phyloP scores from a whole-genome alignment of 2,797 vertebrate genomes.

The Dendrocincla fuliginosa region DNA sequence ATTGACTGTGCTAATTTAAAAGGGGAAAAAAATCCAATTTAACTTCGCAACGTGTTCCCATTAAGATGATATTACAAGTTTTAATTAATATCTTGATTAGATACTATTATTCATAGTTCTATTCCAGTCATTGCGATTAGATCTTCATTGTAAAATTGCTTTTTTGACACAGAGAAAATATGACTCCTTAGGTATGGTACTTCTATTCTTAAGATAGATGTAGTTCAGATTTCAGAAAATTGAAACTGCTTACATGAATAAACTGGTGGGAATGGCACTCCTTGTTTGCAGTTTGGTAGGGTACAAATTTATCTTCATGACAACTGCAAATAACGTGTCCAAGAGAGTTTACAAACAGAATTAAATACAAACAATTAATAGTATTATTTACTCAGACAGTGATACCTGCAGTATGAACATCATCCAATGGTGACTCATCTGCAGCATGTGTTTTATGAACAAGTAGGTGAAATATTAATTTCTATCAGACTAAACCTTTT shows the following conservation, averaged over 20 bases:
- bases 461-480: not conserved
- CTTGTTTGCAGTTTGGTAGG: slow-evolving; percentile 21
- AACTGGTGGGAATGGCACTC: not conserved
- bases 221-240: slow-evolving; percentile 9
- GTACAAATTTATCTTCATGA: slow-evolving; percentile 16
- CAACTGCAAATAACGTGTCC: slow-evolving; percentile 22
- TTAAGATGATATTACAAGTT: slow-evolving; percentile 63
- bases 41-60: slow-evolving; percentile 53
- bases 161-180: not conserved
- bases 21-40: slow-evolving; percentile 15
- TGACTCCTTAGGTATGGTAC: not conserved
- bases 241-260: slow-evolving; percentile 6
- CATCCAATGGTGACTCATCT: not conserved
- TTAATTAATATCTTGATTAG: slow-evolving; percentile 75
- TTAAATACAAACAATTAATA: slow-evolving; percentile 22
- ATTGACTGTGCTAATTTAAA: slow-evolving; percentile 61
- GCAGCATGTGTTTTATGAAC: not conserved
- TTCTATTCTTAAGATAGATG: not conserved
- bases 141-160: not conserved
- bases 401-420: not conserved
- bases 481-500: not conserved
- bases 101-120: slow-evolving; percentile 40
- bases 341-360: slow-evolving; percentile 33
- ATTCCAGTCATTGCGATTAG: not conserved
- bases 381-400: not conserved